These are phyloP conservation scores for Archilochus colubris DNA, from an alignment of 2,113 vertebrate species.

Conservation along the genomic window DNA sequence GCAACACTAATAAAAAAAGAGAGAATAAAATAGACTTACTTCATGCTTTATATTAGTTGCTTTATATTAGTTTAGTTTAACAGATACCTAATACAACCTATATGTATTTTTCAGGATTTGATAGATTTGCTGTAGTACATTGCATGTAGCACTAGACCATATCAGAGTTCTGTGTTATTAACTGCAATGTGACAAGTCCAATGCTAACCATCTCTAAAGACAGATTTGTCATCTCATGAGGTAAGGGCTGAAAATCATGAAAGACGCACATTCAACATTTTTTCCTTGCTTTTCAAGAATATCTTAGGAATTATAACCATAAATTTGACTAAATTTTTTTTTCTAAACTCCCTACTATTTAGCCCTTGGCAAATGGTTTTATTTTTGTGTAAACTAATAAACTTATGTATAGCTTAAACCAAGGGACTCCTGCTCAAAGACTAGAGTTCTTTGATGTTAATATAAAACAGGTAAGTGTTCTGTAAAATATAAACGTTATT, in stretches of 20 bases:
- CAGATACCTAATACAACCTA: background rate
- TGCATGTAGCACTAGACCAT: fast-evolving
- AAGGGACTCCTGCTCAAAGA: background rate
- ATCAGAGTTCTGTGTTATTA: background rate
- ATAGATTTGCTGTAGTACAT: background rate
- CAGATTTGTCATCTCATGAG: background rate
- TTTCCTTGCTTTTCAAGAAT: background rate
- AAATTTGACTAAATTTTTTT: background rate
- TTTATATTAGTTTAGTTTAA: background rate
- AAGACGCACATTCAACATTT: background rate
- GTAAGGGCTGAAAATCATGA: background rate
- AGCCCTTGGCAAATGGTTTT: background rate
- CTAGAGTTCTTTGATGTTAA: background rate
- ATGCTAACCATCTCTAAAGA: background rate
- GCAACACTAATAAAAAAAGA: background rate
- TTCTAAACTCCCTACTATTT: background rate
- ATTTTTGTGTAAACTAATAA: background rate
- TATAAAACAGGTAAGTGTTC: background rate
- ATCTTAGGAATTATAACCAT: background rate
- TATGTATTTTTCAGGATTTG: background rate
- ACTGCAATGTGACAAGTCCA: background rate
- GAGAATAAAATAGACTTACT: background rate
- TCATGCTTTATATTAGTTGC: background rate
- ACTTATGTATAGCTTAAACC: background rate
- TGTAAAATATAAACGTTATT: background rate